Base-by-base conservation (phyloP, 2,888 invertebrate genomes). In the Aradus depressus region DNA sequence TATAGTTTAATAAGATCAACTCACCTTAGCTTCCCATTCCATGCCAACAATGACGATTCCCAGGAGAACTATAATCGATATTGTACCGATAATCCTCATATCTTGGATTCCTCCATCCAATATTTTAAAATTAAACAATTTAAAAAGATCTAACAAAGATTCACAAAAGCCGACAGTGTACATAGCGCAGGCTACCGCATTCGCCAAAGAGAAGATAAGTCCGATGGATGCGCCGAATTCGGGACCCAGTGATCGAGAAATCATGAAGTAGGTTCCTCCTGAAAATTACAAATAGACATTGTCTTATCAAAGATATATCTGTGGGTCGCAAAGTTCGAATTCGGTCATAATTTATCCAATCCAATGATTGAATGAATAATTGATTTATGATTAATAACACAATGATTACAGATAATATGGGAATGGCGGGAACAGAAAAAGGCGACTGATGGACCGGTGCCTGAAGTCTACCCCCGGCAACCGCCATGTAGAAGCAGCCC, bases 201-300 rank as follows among this genome's bases (percentile, higher is more conserved):
- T 96, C 2, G 96, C 96, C 66, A 96, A 72, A 0, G 95, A 87
- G 71, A 97, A 96, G 62, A 97, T 92, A 23, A 96, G 71, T 1
- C 97, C 97, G 60, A 97, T 96, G 2, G 95, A 85, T 2, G 87
- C 88, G 1, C 96, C 97, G 65, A 95, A 97, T 72, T 97, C 96
- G 0, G 97, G 96, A 0, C 97, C 97, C 60, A 97, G 71, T 14
- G 92, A 92, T 55, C 96, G 77, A 3, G 92, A 93, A 73, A 97
- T 96, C 91, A 97, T 90, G 70, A 92, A 98, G 68, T 97, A 97
- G 0, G 96, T 95, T 44, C 97, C 97, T 62, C 96, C 96, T 89
- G 64, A 22, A 67, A 66, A 53, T 58, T 35, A 53, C 52, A 39
- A 54, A 10, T 3, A 6, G 49, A n/a, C n/a, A n/a, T n/a, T n/a